Base-by-base conservation (phyloP, 2,888 invertebrate genomes). In the Nomada lathburiana region DNA sequence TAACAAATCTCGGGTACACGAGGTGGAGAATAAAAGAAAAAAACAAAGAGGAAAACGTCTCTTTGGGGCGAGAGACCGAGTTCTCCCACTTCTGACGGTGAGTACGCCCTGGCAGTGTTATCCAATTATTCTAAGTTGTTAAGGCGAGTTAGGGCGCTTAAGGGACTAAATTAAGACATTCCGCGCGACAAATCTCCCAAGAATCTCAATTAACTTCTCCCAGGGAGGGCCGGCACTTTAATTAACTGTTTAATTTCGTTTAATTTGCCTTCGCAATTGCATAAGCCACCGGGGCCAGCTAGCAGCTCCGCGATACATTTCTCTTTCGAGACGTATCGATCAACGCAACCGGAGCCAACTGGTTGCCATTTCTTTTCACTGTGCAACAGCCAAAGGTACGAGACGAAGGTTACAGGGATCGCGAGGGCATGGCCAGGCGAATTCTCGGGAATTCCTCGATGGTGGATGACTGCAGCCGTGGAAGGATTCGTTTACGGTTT, bases 101-200 rank as follows among this genome's bases (percentile, higher is more conserved):
- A 86, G 88, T 57, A 80, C 77, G 76, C 87, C 86, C 82, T 84
- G 87, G 86, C 88, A 89, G 90, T 92, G 92, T 93, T 93, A 93
- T 93, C 94, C 93, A 94, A 94, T 94, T 94, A 93, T 93, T 93
- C 92, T 92, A 93, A 93, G 94, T 94, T 94, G 94, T 94, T 93
- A 93, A 94, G 94, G 92, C 92, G 90, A 92, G 93, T 93, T 93
- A 93, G 93, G 93, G 93, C 92, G 93, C 91, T 94, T 93, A 93
- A 93, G 93, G 92, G 92, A 94, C 93, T 94, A 94, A 94, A 94
- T 94, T 94, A 94, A 94, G 94, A 94, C 94, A 94, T 94, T 94
- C 94, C 94, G 91, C 90, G 91, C 93, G 93, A 93, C 94, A 94
- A 94, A 93, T 93, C 93, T 94, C 90, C 93, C 94, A 94, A 94